Base-by-base conservation (phyloP, 2,113 vertebrate genomes). In the Perca fluviatilis region DNA sequence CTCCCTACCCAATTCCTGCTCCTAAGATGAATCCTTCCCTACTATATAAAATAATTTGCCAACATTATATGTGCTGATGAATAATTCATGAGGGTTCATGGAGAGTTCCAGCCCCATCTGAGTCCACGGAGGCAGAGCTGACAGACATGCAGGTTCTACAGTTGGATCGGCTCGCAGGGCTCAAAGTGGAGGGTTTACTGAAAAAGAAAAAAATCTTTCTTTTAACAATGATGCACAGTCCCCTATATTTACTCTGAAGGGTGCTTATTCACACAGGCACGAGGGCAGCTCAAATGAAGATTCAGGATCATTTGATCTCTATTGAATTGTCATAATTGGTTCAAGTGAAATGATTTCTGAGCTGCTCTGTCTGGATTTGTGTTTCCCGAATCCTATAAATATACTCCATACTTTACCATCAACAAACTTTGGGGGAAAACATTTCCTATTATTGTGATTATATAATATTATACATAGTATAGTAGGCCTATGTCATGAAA, bases 11-110 rank as follows among this genome's bases (percentile, higher is more conserved):
- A 89, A 93, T 90, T 89, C 21, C 93, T 85, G 91, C 87, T 91
- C 89, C 86, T 80, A 91, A 95, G 92, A 95, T 93, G 92, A 94
- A 95, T 95, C 93, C 94, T 94, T 93, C 91, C 90, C 67, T 80
- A 90, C 93, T 91, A 91, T 93, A 94, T 95, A 92, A 95, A 96
- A 95, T 95, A 86, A 95, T 96, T 95, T 95, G 93, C 92, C 87
- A 91, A 93, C 92, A 95, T 95, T 93, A 94, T 94, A 93, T 91
- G 85, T 84, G 87, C 74, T 76, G 27, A 88, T 96, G 93, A 95
- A 96, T 96, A 91, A 95, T 95, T 94, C 92, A 96, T 76, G 79
- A 90, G 71, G 88, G 93, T 94, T 94, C 90, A 91, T 21, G 79
- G 84, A 90, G 88, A 93, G 90, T 93, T 93, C 80, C 77, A 84